phyloP scores from a whole-genome alignment of 92 coral and sea anemone species.

The Epizoanthus rinbou region DNA sequence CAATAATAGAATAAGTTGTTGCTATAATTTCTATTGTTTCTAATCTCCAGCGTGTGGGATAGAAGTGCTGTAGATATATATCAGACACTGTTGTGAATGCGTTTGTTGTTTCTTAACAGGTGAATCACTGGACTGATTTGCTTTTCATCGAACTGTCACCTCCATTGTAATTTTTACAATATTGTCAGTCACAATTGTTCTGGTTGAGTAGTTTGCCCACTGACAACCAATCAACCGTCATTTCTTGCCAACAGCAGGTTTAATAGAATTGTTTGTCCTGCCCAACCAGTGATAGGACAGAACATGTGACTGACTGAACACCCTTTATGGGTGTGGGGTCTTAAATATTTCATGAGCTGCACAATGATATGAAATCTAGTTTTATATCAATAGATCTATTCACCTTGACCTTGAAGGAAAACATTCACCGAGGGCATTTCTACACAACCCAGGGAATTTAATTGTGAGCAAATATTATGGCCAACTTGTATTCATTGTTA shows the following conservation, averaged over 20 bases:
- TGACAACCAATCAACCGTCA: constrained; percentile 3
- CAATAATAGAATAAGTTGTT: neutral
- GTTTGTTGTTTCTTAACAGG: neutral
- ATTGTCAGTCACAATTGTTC: neutral
- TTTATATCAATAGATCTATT: neutral
- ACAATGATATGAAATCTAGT: neutral
- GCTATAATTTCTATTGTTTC: neutral
- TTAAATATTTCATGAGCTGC: constrained; percentile 16
- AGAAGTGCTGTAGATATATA: neutral
- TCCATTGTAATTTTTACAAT: neutral
- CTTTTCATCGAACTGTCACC: neutral
- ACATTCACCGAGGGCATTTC: constrained; percentile 14
- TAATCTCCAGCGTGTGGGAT: too few relatives aligned
- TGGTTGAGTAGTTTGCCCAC: neutral
- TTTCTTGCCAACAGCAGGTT: constrained; percentile 2
- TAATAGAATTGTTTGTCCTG: constrained; percentile 26
- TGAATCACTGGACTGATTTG: neutral
- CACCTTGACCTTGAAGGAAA: constrained; percentile 36
- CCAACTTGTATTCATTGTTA: constrained; percentile 1
- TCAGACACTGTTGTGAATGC: neutral
- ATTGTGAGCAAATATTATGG: constrained; percentile 10
- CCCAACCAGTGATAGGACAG: constrained; percentile 17
- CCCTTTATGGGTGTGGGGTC: constrained; percentile 19
- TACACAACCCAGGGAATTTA: neutral
- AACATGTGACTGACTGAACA: neutral